These are phyloP conservation scores for Silurus glanis DNA, from an alignment of 2,113 vertebrate genomes.

Conservation along the genomic window DNA sequence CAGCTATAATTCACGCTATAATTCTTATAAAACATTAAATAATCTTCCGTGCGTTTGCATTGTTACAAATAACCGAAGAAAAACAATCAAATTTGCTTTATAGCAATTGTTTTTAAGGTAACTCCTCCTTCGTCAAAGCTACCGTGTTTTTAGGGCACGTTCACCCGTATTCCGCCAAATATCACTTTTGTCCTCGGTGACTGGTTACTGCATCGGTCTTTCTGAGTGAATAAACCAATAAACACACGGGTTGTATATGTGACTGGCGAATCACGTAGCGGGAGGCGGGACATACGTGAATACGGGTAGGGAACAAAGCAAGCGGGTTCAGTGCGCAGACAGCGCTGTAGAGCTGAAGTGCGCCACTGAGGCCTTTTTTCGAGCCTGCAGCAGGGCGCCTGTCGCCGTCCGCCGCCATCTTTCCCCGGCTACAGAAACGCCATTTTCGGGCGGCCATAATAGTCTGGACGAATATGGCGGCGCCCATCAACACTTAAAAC, in stretches of 20 bases:
- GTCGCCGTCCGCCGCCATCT: constrained; percentile 85
- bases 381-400: constrained; percentile 67
- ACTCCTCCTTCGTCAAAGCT: neutral
- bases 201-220: neutral
- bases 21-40: neutral
- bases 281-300: neutral
- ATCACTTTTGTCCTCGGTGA: neutral
- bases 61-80: neutral
- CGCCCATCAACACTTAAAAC: constrained; percentile 98
- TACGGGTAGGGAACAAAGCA: neutral
- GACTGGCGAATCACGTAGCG: neutral
- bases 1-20: neutral
- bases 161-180: neutral
- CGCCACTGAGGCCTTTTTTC: constrained; percentile 88
- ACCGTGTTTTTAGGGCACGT: neutral
- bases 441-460: constrained; percentile 98
- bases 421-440: constrained; percentile 78
- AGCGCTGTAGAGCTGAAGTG: constrained; percentile 73
- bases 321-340: neutral
- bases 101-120: neutral
- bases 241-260: neutral
- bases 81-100: neutral
- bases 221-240: neutral
- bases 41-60: no score
- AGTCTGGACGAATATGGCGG: constrained; percentile 99